Evolutionary conservation across 2,888 invertebrate species (phyloP).

Genomic region (Aphodius granarius): DNA sequence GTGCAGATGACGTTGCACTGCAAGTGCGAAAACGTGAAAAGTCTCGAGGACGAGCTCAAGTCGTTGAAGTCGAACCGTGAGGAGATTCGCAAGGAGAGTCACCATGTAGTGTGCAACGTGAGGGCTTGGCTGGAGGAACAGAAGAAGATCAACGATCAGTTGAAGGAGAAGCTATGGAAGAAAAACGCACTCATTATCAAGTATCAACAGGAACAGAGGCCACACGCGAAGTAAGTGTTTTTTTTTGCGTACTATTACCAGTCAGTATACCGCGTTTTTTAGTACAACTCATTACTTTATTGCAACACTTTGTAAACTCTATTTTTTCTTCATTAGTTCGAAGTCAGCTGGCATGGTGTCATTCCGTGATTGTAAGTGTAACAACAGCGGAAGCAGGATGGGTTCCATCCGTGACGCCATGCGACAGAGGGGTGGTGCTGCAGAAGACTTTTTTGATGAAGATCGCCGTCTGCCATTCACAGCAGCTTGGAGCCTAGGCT

Average conservation of each 20-base stretch:
- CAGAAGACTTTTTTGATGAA: not conserved
- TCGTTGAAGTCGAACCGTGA: slow-evolving; percentile 44
- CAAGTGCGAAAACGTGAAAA: slow-evolving; percentile 41
- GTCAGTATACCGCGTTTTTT: not conserved
- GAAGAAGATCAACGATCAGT: slow-evolving; percentile 45
- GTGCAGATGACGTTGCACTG: slow-evolving; percentile 43
- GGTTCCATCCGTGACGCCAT: not conserved
- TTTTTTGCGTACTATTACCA: not conserved
- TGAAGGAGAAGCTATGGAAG: slow-evolving; percentile 36
- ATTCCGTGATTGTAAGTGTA: not conserved
- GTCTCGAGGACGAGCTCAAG: slow-evolving; percentile 46
- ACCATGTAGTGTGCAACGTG: slow-evolving; percentile 48
- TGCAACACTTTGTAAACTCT: not conserved
- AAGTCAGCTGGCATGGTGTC: no score
- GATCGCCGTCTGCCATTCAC: not conserved
- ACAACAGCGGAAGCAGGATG: not conserved
- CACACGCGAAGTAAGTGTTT: slow-evolving; percentile 6
- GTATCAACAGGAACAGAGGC: slow-evolving; percentile 39
- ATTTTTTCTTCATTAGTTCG: not conserved
- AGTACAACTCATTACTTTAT: no score
- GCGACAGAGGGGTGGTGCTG: slow-evolving; percentile 20
- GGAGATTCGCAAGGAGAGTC: slow-evolving; percentile 49
- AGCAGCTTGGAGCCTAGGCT: slow-evolving; percentile 27
- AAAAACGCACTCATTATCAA: slow-evolving; percentile 42
- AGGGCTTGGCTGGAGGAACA: slow-evolving; percentile 51